Conservation (phyloP, 1,140 invertebrate genomes). For the Zeugodacus cucurbitae region DNA sequence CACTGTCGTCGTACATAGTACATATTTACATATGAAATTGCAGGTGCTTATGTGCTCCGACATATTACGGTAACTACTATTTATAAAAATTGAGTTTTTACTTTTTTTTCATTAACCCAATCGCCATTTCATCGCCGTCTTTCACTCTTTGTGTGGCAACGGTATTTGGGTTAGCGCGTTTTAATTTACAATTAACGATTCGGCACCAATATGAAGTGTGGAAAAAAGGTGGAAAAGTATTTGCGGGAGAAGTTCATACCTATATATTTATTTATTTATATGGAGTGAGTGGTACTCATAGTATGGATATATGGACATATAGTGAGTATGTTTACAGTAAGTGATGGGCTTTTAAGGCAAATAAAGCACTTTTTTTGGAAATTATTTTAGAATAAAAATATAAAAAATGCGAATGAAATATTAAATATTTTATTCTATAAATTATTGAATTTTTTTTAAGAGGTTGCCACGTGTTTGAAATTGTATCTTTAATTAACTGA, state of each 20-base stretch:
- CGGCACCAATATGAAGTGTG: not conserved
- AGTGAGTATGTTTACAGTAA: not conserved
- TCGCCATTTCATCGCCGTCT: constrained; percentile 5
- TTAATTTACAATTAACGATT: constrained; percentile 35
- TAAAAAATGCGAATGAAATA: no score
- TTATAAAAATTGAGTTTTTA: not conserved
- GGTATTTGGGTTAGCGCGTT: constrained; percentile 22
- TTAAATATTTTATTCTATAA: no score
- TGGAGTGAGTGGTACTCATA: not conserved
- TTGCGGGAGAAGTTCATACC: no score
- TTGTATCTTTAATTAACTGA: no score
- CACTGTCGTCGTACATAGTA: not conserved
- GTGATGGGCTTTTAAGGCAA: not conserved
- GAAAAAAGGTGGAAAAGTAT: not conserved
- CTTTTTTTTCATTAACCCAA: not conserved
- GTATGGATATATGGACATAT: no score
- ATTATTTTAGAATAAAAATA: no score
- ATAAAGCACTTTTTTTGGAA: not conserved
- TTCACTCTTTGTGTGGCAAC: constrained; percentile 21
- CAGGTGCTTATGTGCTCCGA: not conserved
- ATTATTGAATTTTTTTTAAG: no score
- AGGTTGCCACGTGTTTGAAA: no score
- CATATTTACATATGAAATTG: not conserved
- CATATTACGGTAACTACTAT: not conserved
- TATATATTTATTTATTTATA: no score